Conservation (phyloP, 2,113 vertebrate species). For the Hystrix cristata region DNA sequence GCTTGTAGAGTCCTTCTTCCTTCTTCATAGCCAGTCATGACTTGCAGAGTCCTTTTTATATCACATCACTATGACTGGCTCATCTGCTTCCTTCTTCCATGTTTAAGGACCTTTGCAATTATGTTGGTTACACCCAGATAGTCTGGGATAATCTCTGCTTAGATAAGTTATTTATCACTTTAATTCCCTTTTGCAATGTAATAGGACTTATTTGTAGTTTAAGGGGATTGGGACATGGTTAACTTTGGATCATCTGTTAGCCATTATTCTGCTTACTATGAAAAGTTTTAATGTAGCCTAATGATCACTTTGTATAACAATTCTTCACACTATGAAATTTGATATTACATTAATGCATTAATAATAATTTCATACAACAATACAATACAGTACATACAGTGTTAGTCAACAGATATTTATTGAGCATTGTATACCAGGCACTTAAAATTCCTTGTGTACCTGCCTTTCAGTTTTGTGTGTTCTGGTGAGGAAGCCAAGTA, state of each 20-base stretch:
- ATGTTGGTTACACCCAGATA: background rate
- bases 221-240: background rate
- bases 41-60: background rate
- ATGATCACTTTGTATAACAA: background rate
- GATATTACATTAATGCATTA: background rate
- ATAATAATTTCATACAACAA: background rate
- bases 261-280: background rate
- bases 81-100: background rate
- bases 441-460: background rate
- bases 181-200: background rate
- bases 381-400: background rate
- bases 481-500: background rate
- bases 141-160: background rate
- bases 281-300: background rate
- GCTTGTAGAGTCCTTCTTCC: background rate
- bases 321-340: background rate
- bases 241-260: background rate
- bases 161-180: no score
- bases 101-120: background rate
- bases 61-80: no score
- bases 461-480: background rate
- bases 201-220: background rate
- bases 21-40: background rate
- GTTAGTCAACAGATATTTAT: background rate
- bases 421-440: background rate